Base-by-base conservation (phyloP, 2,888 invertebrate species). In the Drosophila formosana region DNA sequence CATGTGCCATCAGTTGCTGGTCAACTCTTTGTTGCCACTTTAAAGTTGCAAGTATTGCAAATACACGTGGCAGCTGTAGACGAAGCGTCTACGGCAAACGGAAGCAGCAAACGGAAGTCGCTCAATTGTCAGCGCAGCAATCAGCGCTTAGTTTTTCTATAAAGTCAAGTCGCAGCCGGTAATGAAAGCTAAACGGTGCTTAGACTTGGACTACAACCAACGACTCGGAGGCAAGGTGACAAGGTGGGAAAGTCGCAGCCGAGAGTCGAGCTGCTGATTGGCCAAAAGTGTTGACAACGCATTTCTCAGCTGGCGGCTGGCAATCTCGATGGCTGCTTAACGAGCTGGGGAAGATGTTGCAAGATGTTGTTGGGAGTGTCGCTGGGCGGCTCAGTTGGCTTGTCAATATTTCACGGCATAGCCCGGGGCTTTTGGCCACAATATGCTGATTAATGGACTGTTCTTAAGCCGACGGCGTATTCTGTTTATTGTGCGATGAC, bases 401-500 rank as follows among this genome's bases (percentile, higher is more conserved):
- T 67, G 66, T 66, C 79, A 72, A 78, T 78, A 65, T 65, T 69
- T 76, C 69, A 73, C 58, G 11, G 13, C 28, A 30, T 32, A 18
- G 70, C 74, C 57, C 11, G 30, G 28, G 55, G 75, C 30, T 13
- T 45, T 18, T 28, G 50, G 52, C 45, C 80, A 43, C 58, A 66
- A 66, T 67, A 61, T 61, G 67, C 73, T 81, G 80, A 81, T 81
- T 80, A 81, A 81, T 81, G 81, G 80, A 65, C 45, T 41, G 45
- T 46, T 63, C 64, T 63, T 65, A 62, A 77, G 71, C 71, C 69
- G 39, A 47, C 63, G 69, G 66, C 72, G 71, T 53, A 64, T 72
- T 73, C 71, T 72, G 69, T 77, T 77, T 69, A 76, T 69, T 77
- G 75, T 69, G 72, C 51, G 75, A 52, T 63, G 75, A 76, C 75